Base-by-base conservation (phyloP, 1,140 invertebrate genomes). In the Polypedilum vanderplanki region DNA sequence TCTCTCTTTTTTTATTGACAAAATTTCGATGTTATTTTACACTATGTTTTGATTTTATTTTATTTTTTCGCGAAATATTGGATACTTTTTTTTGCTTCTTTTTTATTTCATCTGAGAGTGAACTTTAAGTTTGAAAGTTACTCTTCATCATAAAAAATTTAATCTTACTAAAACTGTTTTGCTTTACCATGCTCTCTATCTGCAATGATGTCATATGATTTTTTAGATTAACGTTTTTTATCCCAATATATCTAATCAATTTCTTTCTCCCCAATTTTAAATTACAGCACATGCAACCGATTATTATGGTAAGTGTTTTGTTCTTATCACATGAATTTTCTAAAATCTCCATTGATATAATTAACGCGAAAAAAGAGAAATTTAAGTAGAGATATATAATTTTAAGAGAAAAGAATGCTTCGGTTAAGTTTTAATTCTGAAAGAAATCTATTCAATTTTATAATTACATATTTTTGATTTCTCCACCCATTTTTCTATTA, bases 241-340 rank as follows among this genome's bases (percentile, higher is more conserved):
- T n/a, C n/a, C n/a, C 12, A 12, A 46, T 15, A n/a, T n/a, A 46
- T 57, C 46, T 57, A 57, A 57, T 57, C 41, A 46, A 12, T 57
- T 15, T 15, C 1, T 57, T 57, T 57, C n/a, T n/a, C n/a, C 46
- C n/a, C 12, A 57, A 87, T 87, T 84, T 87, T 86, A 85, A 83
- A 85, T 86, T 87, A 85, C 89, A 97, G 95, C 93, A 88, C 94
- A 96, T 89, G 92, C 94, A 83, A 95, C 95, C 88, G 95, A 96
- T 88, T 97, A 97, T 89, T 97, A 97, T 94, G 95, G 95, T 98
- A 95, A 98, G 95, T 96, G 88, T 87, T 88, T 88, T 57, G 46
- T 57, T 57, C 12, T 33, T 3, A 33, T 33, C 5, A 33, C 1
- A 33, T 33, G 24, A 33, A 33, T 33, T 33, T 33, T 33, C 24